Conservation (phyloP, 1,140 invertebrate species). For the Ceratoteleas bidentatus region DNA sequence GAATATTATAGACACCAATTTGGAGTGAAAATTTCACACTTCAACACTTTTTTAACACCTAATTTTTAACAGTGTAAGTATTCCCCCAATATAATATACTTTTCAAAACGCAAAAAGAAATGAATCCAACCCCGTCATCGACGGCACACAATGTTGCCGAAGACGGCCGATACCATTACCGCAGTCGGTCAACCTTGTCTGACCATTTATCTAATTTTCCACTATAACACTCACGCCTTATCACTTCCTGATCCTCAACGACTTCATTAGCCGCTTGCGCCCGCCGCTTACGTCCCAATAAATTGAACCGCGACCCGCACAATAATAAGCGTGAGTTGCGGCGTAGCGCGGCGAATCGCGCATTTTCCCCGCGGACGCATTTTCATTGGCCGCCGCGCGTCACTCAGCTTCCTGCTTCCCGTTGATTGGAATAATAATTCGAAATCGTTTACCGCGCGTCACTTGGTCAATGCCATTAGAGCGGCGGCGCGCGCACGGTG, state of each 20-base stretch:
- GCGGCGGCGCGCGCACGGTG: conserved; percentile 57
- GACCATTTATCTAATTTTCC: too few relatives aligned
- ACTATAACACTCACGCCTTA: not conserved
- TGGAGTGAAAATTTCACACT: too few relatives aligned
- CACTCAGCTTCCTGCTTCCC: conserved; percentile 41
- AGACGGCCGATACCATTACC: too few relatives aligned
- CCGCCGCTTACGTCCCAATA: conserved; percentile 19
- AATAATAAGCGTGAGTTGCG: conserved; percentile 42
- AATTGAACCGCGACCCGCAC: conserved; percentile 28
- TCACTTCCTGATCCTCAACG: not conserved
- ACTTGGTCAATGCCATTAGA: conserved; percentile 68
- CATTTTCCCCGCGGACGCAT: conserved; percentile 7
- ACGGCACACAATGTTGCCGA: too few relatives aligned
- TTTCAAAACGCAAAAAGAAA: too few relatives aligned
- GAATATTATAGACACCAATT: too few relatives aligned
- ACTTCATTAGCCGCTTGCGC: conserved; percentile 7
- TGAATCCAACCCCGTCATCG: too few relatives aligned
- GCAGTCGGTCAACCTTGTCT: too few relatives aligned
- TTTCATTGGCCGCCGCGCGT: conserved; percentile 48
- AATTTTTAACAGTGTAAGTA: too few relatives aligned
- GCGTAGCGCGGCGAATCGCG: conserved; percentile 27
- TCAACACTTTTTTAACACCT: too few relatives aligned
- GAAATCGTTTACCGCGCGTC: conserved; percentile 54
- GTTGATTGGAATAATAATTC: conserved; percentile 61
- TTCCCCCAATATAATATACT: too few relatives aligned